Base-by-base conservation (phyloP, 1,140 invertebrate genomes). In the Rhynchophorus ferrugineus region DNA sequence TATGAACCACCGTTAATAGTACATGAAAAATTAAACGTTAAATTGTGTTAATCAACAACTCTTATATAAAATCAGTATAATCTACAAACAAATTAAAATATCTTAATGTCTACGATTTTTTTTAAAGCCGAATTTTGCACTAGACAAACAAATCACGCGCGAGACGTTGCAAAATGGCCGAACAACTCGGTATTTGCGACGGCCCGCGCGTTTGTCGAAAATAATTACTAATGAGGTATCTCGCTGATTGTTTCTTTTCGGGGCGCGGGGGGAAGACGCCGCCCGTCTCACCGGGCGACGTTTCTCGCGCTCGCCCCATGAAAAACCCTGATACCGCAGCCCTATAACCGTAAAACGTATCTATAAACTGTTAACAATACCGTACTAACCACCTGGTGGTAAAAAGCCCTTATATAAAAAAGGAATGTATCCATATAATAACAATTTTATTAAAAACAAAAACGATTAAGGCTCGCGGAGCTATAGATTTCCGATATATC, bases 111-210 rank as follows among this genome's bases (percentile, higher is more conserved):
- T 41, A 41, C 38, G 18, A n/a, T n/a, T n/a, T n/a, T n/a, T 41
- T 17, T 41, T 41, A 18, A 41, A 41, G 38, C 38, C 13, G 36
- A 41, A 41, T 41, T 37, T 41, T 41, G 38, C 38, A 41, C 38
- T 41, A 41, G 17, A 37, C 35, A 1, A 7, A 16, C 17, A 16
- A 1, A 13, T 13, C 3, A 16, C 14, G 35, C 6, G 35, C 35
- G 11, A 16, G 35, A 16, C 35, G 17, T 37, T 37, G 1, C 14
- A 37, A 37, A 37, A 9, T 16, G 3, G n/a, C 17, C 7, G 5
- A 37, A 5, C 14, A 3, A 6, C 11, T 6, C 9, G 13, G 2
- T 2, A 13, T 2, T 34, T 34, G 33, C 1, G 14, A 5, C 17
- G 6, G 14, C 17, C 3, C 1, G 35, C 14, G 13, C 14, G 11